A percentile compares a stretch with the other conserved stretches of the same genome.
Conservation (phyloP, 2,113 vertebrate species). For the Hippocampus zosterae region DNA sequence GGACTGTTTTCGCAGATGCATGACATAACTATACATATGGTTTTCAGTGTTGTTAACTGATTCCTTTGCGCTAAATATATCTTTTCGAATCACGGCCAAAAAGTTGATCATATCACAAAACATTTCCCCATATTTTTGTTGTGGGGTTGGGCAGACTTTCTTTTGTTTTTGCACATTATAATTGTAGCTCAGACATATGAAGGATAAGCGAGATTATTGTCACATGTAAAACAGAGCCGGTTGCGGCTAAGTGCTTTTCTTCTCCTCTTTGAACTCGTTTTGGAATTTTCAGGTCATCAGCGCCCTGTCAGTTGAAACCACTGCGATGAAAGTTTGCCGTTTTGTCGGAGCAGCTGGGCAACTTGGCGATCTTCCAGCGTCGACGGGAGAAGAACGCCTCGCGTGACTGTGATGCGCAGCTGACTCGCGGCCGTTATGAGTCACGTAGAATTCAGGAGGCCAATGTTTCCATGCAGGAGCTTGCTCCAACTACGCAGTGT, state of each 20-base stretch:
- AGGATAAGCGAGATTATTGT: background rate
- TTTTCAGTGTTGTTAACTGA: background rate
- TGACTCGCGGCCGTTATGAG: background rate
- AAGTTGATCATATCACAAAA: background rate
- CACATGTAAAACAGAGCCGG: background rate
- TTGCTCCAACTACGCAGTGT: conserved; percentile 21
- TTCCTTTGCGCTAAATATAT: background rate
- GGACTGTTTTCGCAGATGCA: background rate
- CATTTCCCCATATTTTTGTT: background rate
- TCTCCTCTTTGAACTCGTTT: background rate
- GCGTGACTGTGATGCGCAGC: background rate
- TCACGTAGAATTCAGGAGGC: background rate
- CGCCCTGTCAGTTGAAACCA: background rate
- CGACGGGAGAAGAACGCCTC: background rate
- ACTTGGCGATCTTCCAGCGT: background rate
- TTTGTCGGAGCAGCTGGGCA: background rate
- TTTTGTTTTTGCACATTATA: background rate
- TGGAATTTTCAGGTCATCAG: background rate
- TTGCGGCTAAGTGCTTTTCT: background rate
- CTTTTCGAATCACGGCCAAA: background rate
- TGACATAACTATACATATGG: background rate
- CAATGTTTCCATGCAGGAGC: background rate
- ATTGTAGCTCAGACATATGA: background rate
- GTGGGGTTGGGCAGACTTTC: background rate
- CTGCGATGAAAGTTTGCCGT: background rate